phyloP scores from a whole-genome alignment of 2,797 vertebrate species.

The Sebastes jordani region DNA sequence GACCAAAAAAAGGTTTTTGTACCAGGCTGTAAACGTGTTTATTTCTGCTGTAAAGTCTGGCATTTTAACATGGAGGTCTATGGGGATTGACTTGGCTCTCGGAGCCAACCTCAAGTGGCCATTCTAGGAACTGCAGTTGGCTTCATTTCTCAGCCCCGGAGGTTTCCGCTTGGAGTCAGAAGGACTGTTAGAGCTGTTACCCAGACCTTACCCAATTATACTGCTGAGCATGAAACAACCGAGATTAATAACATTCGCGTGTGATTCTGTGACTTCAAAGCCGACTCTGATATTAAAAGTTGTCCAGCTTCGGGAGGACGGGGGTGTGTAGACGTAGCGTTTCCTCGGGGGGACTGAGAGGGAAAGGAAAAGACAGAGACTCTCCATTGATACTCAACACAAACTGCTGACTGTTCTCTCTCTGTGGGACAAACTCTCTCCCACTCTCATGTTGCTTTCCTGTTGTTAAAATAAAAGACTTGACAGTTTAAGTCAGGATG shows the following conservation, averaged over 20 bases:
- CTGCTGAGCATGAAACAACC: neutral
- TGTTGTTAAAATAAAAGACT: slow-evolving; percentile 56
- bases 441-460: slow-evolving; percentile 52
- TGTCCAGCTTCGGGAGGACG: neutral
- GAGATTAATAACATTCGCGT: neutral
- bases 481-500: slow-evolving; percentile 52
- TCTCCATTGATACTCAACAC: slow-evolving; percentile 76
- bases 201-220: neutral
- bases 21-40: no score
- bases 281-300: neutral
- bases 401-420: slow-evolving; percentile 82
- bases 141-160: neutral
- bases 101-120: neutral
- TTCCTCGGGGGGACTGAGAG: neutral
- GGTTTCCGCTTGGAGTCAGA: neutral
- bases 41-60: no score
- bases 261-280: slow-evolving; percentile 2
- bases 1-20: no score
- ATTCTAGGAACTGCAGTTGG: neutral
- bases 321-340: neutral
- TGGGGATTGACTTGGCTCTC: neutral
- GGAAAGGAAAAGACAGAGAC: slow-evolving; percentile 55
- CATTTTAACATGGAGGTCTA: no score
- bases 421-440: slow-evolving; percentile 41
- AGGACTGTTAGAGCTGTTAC: neutral